Evolutionary conservation across 2,797 vertebrate species (phyloP), one percentile per base, ranked within the genome.

Genomic region (Fundulus diaphanus): DNA sequence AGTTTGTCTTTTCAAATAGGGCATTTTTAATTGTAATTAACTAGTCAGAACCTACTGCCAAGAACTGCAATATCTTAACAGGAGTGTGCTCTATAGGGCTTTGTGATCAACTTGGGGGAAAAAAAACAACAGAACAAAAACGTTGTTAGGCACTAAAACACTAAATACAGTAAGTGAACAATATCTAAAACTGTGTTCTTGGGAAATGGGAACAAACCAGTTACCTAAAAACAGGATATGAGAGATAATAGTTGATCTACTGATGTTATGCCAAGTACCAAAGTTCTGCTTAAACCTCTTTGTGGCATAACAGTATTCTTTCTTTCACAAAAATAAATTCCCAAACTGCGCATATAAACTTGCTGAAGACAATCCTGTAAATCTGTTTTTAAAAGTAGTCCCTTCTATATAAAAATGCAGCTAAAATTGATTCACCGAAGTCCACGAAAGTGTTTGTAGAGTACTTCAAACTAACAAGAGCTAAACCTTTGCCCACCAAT

Each of bases 401-500:
- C 42, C 33, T 65, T 49, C 42, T 68, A 15, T 74, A 66, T 65
- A 1, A 73, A n/a, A 59, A 48, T 40, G 16, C 6, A 70, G 29
- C 72, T 44, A 1, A 63, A 72, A 68, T 29, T 63, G 42, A 77
- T 57, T 69, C 31, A 56, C 22, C 31, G 52, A 46, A 68, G 37
- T 73, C 29, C 18, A 52, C 11, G 46, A 66, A 75, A 33, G 57
- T 44, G 71, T 71, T 70, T 69, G 20, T 5, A 29, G 24, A 42
- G 57, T 48, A 52, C 31, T 80, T 75, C 69, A 48, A 44, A 49
- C 75, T 48, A 56, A 79, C 69, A 59, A 68, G 75, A 42, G 70
- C 78, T 76, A 81, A 84, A 76, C 83, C 73, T 73, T 59, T 66
- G 18, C n/a, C 24, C 35, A 79, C 72, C 82, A 66, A 80, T 72